Evolutionary conservation across 1,140 invertebrate genomes (phyloP).

Genomic region (Sycophila sp.): DNA sequence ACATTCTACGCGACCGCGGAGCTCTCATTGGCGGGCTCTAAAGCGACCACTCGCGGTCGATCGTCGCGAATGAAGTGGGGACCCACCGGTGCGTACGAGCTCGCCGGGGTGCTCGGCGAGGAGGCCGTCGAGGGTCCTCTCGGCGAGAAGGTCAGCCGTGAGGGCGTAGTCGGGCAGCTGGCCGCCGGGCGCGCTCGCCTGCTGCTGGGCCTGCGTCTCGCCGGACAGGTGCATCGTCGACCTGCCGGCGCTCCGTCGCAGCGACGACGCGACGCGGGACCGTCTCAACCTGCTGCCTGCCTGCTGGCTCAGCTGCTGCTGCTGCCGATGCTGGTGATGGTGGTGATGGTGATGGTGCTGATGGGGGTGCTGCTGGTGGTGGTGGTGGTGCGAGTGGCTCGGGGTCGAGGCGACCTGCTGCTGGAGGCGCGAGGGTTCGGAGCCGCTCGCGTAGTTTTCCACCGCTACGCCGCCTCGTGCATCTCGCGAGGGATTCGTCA

Average conservation of each 20-base stretch:
- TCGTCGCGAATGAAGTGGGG: too few species aligned
- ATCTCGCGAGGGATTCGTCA: slow-evolving; percentile 65
- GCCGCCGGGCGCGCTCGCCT: slow-evolving; percentile 68
- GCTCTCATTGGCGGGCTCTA: too few species aligned
- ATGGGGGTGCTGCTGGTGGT: slow-evolving; percentile 49
- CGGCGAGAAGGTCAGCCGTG: slow-evolving; percentile 85
- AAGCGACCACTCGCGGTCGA: too few species aligned
- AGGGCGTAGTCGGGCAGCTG: slow-evolving; percentile 76
- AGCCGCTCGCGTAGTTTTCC: slow-evolving; percentile 49
- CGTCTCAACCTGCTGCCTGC: slow-evolving; percentile 51
- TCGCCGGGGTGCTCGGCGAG: slow-evolving; percentile 92
- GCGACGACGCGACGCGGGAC: slow-evolving; percentile 49
- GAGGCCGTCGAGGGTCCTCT: slow-evolving; percentile 82
- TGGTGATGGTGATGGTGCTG: slow-evolving; percentile 42
- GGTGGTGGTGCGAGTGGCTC: slow-evolving; percentile 44
- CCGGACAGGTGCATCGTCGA: slow-evolving; percentile 64
- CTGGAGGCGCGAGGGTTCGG: slow-evolving; percentile 47
- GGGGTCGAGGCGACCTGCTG: slow-evolving; percentile 46
- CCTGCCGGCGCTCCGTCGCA: slow-evolving; percentile 34
- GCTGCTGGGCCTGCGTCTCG: slow-evolving; percentile 49
- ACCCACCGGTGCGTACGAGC: slow-evolving; percentile 83
- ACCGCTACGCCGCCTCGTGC: slow-evolving; percentile 57
- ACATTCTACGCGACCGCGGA: too few species aligned
- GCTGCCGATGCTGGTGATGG: slow-evolving; percentile 48
- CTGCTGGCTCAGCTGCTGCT: slow-evolving; percentile 44